Conservation (phyloP, 2,797 vertebrate species). For the Paratrypauchen microcephalus region DNA sequence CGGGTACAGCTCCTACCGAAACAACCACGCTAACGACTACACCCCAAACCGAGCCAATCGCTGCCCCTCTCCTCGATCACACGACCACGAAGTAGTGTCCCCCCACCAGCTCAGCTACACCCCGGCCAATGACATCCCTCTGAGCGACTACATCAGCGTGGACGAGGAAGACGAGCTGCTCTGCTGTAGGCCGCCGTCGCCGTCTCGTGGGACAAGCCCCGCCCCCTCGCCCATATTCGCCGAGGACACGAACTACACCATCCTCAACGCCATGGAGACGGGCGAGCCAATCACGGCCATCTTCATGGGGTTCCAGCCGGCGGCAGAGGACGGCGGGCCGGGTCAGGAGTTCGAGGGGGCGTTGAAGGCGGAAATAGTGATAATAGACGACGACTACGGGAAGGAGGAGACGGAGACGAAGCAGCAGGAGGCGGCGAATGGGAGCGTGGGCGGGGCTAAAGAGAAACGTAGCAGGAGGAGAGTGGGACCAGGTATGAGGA, state of each 20-base stretch:
- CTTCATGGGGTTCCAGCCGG: slow-evolving; percentile 88
- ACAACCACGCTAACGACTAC: not conserved
- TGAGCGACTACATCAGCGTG: slow-evolving; percentile 38
- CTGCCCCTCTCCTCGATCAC: slow-evolving; percentile 14
- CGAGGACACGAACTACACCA: slow-evolving; percentile 71
- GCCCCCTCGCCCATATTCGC: slow-evolving; percentile 45
- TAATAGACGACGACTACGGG: slow-evolving; percentile 71
- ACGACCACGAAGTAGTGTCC: slow-evolving; percentile 31
- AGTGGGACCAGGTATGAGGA: slow-evolving; percentile 77
- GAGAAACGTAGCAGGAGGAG: slow-evolving; percentile 38
- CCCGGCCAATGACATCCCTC: slow-evolving; percentile 48
- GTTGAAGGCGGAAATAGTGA: slow-evolving; percentile 84
- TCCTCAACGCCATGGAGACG: slow-evolving; percentile 78
- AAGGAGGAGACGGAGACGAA: slow-evolving; percentile 36
- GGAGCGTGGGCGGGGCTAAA: slow-evolving; percentile 29
- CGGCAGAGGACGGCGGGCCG: slow-evolving; percentile 65
- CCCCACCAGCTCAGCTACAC: slow-evolving; percentile 35
- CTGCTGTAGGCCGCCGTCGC: slow-evolving; percentile 24
- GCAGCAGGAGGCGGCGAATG: slow-evolving; percentile 34
- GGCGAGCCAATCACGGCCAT: slow-evolving; percentile 87
- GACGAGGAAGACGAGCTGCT: slow-evolving; percentile 34
- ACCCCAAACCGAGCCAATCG: slow-evolving; percentile 17
- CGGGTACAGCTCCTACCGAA: not conserved
- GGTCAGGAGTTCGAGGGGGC: slow-evolving; percentile 77
- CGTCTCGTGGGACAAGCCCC: slow-evolving; percentile 42